These are phyloP conservation scores for Drosophila pullipes DNA, from an alignment of 2,888 invertebrate genomes.

Conservation along the genomic window DNA sequence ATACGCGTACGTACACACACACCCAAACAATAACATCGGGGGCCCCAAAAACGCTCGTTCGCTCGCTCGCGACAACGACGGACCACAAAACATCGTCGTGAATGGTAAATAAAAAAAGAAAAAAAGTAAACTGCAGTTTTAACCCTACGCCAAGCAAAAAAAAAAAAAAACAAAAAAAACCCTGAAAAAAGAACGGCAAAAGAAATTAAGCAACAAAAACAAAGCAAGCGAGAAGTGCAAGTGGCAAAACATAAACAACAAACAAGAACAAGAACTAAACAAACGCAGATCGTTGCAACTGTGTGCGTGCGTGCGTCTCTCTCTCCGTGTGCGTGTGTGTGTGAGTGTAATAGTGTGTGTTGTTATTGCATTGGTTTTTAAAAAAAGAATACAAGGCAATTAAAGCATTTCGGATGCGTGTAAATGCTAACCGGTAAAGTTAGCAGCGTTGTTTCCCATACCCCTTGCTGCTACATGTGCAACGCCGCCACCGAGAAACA, in stretches of 20 bases:
- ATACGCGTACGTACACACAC: slow-evolving; percentile 57
- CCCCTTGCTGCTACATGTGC: slow-evolving; percentile 37
- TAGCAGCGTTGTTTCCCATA: slow-evolving; percentile 27
- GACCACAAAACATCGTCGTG: slow-evolving; percentile 74
- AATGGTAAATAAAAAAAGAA: slow-evolving; percentile 68
- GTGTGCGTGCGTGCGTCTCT: slow-evolving; percentile 36
- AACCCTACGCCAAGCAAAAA: slow-evolving; percentile 66
- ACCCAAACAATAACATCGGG: slow-evolving; percentile 73
- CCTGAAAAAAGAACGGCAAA: slow-evolving; percentile 39
- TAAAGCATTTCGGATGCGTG: slow-evolving; percentile 50
- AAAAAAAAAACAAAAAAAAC: slow-evolving; percentile 11
- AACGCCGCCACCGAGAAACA: slow-evolving; percentile 18
- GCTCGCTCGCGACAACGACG: slow-evolving; percentile 63
- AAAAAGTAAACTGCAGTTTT: slow-evolving; percentile 65
- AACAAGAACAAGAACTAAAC: slow-evolving; percentile 59
- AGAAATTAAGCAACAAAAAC: slow-evolving; percentile 74
- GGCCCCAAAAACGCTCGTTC: slow-evolving; percentile 70
- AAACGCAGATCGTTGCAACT: slow-evolving; percentile 51
- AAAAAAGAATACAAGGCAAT: slow-evolving; percentile 57
- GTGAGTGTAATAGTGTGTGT: slow-evolving; percentile 35
- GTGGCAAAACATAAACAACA: slow-evolving; percentile 78
- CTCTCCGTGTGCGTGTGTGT: slow-evolving; percentile 12
- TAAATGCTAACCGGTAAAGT: slow-evolving; percentile 71
- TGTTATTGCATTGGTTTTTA: slow-evolving; percentile 57
- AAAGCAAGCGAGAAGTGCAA: slow-evolving; percentile 66